Evolutionary conservation across 2,113 vertebrate species (phyloP), one percentile per base, ranked within the genome.

Genomic region (Phaethornis superciliosus): DNA sequence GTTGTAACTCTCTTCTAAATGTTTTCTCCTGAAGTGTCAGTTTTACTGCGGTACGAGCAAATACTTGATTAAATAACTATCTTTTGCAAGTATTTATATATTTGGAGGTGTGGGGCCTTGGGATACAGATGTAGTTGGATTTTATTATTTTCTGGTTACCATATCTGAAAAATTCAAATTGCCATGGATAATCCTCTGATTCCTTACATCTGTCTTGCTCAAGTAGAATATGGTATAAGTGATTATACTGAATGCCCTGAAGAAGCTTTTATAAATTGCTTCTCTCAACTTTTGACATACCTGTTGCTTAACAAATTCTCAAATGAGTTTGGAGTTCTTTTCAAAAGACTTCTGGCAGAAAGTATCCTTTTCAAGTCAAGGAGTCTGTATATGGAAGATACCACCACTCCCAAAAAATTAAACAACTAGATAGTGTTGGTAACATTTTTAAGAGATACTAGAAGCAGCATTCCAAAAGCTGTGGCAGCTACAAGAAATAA

Each of bases 211-310:
- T 69, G 15, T 58, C 86, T 72, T 69, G 22, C 17, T 80, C 5
- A 47, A 46, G 35, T 37, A 79, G n/a, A 85, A 9, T 76, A 26
- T 0, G 0, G 1, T 77, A 4, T 59, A 63, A 49, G 19, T 56
- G 15, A 27, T 82, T 40, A 30, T 69, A 82, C 30, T 0, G 2
- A 77, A 65, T 82, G 49, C n/a, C 10, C 5, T 74, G n/a, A 35
- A 81, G 85, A 93, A 67, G 17, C 30, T 71, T 40, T 40, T 85
- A 22, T 37, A 52, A 52, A 21, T 49, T 58, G 9, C 19, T 75
- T 62, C 40, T 72, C 22, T 76, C 40, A 58, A 30, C 16, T 85
- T 88, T 44, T 54, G 67, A 55, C 32, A 33, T 55, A 32, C 13
- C 11, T 15, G 7, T 65, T 87, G 54, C n/a, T 55, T 75, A 70